phyloP scores from a whole-genome alignment of 2,888 invertebrate species.

The Nematopogon swammerdamellus region DNA sequence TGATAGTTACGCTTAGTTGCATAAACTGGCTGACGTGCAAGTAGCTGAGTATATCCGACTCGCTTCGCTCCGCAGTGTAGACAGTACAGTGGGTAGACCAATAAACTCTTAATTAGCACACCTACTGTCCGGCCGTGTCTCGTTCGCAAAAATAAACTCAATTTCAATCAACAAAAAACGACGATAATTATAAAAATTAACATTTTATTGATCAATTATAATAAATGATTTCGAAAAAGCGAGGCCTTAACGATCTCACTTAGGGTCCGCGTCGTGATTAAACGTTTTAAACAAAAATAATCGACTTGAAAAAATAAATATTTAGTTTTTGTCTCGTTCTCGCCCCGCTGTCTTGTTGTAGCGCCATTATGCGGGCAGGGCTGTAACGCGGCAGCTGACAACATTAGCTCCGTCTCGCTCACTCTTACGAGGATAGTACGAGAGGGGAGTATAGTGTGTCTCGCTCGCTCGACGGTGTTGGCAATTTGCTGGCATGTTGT shows the following conservation, averaged over 20 bases:
- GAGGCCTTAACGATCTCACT: constrained; percentile 23
- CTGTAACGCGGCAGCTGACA: too few relatives aligned
- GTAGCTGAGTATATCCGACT: too few relatives aligned
- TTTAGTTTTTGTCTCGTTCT: constrained; percentile 19
- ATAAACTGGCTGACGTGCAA: too few relatives aligned
- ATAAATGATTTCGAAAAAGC: constrained; percentile 34
- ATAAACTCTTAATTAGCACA: not conserved
- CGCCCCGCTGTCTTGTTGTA: constrained; percentile 25
- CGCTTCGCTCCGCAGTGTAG: too few relatives aligned
- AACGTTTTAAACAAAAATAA: constrained; percentile 43
- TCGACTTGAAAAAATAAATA: constrained; percentile 11
- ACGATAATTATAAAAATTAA: constrained; percentile 34
- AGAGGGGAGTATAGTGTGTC: constrained; percentile 7
- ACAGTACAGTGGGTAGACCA: not conserved
- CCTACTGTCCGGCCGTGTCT: not conserved
- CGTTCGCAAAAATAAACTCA: not conserved
- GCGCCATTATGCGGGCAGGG: constrained; percentile 40
- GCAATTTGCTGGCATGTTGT: constrained; percentile 54
- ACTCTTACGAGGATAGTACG: constrained; percentile 4
- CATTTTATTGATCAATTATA: constrained; percentile 43
- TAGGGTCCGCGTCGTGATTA: constrained; percentile 28
- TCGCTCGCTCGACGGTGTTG: constrained; percentile 26
- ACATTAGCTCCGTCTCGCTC: constrained; percentile 18
- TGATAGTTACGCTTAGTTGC: too few relatives aligned
- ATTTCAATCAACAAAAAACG: constrained; percentile 18